phyloP scores from a whole-genome alignment of 2,888 invertebrate genomes.

The Sminthurides aquaticus region DNA sequence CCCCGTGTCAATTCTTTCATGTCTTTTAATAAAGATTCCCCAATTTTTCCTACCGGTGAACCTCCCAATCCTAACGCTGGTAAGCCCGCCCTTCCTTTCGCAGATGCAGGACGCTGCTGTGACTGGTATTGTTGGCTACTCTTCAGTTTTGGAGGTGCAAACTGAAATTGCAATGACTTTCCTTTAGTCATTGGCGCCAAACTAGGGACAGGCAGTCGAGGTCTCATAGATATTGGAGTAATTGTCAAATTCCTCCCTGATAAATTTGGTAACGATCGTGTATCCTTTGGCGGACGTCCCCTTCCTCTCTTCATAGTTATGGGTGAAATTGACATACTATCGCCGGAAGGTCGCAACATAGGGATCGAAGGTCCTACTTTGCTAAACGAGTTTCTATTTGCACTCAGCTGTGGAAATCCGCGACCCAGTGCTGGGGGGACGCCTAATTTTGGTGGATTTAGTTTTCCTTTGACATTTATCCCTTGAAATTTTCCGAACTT shows the following conservation, averaged over 20 bases:
- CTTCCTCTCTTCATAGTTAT: conserved; percentile 28
- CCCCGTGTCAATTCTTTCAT: conserved; percentile 7
- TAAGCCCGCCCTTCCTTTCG: background rate
- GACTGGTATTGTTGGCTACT: conserved; percentile 9
- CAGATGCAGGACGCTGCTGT: background rate
- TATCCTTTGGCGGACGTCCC: conserved; percentile 24
- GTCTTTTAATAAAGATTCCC: conserved; percentile 9
- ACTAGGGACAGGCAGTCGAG: conserved; percentile 32
- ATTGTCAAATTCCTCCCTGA: conserved; percentile 32
- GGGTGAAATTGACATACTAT: conserved; percentile 25
- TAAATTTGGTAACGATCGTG: conserved; percentile 26
- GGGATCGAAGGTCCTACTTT: background rate
- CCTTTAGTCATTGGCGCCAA: conserved; percentile 27
- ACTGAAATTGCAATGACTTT: background rate
- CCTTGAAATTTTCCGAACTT: conserved; percentile 18
- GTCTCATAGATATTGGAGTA: conserved; percentile 31
- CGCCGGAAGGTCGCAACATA: conserved; percentile 13
- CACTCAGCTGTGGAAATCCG: background rate
- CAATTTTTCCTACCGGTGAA: background rate
- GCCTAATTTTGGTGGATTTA: conserved; percentile 9
- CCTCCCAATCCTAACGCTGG: background rate
- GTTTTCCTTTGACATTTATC: conserved; percentile 5
- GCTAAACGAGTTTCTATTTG: background rate
- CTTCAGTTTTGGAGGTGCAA: conserved; percentile 15
- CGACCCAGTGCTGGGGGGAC: conserved; percentile 9